Conservation (phyloP, 1,140 invertebrate genomes). For the Drosophila novamexicana region DNA sequence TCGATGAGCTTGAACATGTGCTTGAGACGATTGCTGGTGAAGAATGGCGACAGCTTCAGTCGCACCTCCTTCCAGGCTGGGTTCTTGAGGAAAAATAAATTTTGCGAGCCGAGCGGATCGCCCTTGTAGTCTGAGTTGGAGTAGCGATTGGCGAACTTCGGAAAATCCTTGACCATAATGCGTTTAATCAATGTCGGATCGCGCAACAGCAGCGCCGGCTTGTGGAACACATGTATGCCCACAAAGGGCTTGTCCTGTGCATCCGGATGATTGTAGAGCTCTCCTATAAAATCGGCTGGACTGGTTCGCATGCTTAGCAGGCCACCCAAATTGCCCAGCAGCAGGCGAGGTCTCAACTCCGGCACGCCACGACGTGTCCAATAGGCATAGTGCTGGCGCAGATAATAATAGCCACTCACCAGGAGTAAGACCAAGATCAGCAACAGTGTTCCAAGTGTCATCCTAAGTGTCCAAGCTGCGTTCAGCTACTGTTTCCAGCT, state of each 20-base stretch:
- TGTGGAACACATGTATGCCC: constrained; percentile 84
- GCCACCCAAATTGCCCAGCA: constrained; percentile 82
- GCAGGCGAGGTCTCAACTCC: constrained; percentile 71
- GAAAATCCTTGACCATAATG: constrained; percentile 86
- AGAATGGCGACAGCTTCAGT: constrained; percentile 85
- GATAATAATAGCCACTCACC: constrained; percentile 1
- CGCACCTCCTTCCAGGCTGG: constrained; percentile 86
- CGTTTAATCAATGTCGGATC: constrained; percentile 85
- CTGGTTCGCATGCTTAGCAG: constrained; percentile 57
- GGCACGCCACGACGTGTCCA: constrained; percentile 84
- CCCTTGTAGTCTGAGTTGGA: constrained; percentile 85
- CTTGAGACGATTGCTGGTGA: constrained; percentile 86
- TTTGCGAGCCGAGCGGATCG: constrained; percentile 72
- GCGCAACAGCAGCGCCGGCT: constrained; percentile 85
- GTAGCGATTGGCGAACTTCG: constrained; percentile 75
- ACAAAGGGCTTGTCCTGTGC: constrained; percentile 72
- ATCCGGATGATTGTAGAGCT: constrained; percentile 69
- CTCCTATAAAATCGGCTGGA: constrained; percentile 64
- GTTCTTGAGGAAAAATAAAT: constrained; percentile 79
- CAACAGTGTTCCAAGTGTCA: constrained; percentile 44
- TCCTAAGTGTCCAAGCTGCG: constrained; percentile 14
- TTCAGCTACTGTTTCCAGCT: constrained; percentile 19
- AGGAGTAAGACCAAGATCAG: constrained; percentile 21
- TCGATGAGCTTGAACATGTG: constrained; percentile 85
- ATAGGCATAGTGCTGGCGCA: constrained; percentile 63